A percentile compares a stretch with the other conserved stretches of the same genome.
Evolutionary conservation across 2,113 vertebrate species (phyloP).

Genomic region (Chlamydotis undulata): DNA sequence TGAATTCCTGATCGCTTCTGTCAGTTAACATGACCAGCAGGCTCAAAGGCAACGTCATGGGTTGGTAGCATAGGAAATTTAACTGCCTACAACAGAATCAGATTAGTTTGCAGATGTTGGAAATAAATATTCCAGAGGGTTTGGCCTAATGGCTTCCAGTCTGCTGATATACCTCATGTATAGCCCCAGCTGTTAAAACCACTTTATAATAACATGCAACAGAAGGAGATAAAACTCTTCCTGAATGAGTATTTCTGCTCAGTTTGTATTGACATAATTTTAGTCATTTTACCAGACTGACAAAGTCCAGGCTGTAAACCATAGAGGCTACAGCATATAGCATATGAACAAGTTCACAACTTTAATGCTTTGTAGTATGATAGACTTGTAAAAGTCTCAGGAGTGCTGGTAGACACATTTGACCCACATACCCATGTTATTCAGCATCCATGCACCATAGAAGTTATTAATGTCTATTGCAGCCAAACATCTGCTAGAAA

Average conservation of each 20-base stretch:
- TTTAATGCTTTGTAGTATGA: neutral
- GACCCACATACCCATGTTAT: accelerated
- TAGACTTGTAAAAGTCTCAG: neutral
- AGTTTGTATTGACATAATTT: neutral
- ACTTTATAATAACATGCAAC: neutral
- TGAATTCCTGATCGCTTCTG: accelerated
- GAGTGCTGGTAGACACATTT: neutral
- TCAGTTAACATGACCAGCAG: neutral
- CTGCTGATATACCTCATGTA: neutral
- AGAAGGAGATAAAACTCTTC: slow-evolving; percentile 38
- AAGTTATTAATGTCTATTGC: neutral
- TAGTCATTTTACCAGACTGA: neutral
- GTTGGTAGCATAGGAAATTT: neutral
- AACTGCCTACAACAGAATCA: neutral
- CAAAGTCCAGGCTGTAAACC: slow-evolving; percentile 13
- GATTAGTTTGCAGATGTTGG: neutral
- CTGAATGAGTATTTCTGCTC: slow-evolving; percentile 18
- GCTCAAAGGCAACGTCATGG: neutral
- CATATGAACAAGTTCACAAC: neutral
- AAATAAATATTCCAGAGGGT: slow-evolving; percentile 23
- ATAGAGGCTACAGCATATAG: neutral
- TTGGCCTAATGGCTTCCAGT: neutral
- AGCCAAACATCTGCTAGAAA: neutral
- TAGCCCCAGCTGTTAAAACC: slow-evolving; percentile 47
- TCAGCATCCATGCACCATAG: neutral